Evolutionary conservation across 2,797 vertebrate genomes (phyloP), one percentile per base, ranked within the genome.

Genomic region (Chromobotia macracanthus): DNA sequence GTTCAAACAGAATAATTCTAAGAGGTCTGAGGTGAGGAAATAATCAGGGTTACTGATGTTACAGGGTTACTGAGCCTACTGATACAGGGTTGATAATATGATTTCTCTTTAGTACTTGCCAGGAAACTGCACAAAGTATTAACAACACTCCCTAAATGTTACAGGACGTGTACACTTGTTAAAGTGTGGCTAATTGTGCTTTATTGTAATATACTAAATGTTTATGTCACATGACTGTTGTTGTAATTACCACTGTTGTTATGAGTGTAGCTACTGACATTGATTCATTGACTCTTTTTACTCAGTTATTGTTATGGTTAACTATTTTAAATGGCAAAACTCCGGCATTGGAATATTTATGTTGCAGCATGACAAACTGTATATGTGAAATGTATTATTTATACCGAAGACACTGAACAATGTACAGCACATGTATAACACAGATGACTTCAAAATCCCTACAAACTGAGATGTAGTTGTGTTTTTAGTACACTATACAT

Each of bases 331-430:
- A 91, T 58, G 79, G 89, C 92, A 85, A 89, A 91, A 85, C 87
- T 89, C 84, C 84, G 87, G 72, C 82, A 79, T 78, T 82, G 83
- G 74, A 89, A 88, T 94, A 92, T 94, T 93, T 93, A 90, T 92
- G 90, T 90, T 90, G 87, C 90, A 91, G 92, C 94, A 94, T 94
- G 92, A 91, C 90, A 89, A 90, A 88, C 87, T 90, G 89, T 91
- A 86, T 87, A 89, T 84, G 84, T 92, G 86, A 87, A 71, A 74
- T 67, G 56, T 74, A 77, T 77, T 86, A 84, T 84, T 83, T 85
- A 83, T 72, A 73, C 53, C 53, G 28, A 82, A 75, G 25, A 77
- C 72, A 73, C 63, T 51, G 25, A 81, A 75, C n/a, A 77, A 72
- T 80, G 82, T 82, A 85, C 84, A 82, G 77, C 68, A 58, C 82